Conservation (phyloP, 1,140 invertebrate genomes). For the Ruditapes philippinarum region DNA sequence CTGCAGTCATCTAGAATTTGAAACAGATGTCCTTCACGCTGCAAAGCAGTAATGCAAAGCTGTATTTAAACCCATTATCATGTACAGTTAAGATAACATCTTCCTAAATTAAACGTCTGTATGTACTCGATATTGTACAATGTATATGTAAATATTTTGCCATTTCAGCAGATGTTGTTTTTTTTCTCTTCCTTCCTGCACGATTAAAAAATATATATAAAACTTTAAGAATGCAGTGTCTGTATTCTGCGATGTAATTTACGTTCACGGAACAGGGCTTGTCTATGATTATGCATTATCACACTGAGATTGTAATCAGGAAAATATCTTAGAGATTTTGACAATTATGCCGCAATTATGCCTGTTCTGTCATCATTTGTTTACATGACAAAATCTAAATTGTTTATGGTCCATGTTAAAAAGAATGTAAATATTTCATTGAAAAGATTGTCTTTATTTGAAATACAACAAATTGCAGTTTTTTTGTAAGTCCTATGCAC, state of each 20-base stretch:
- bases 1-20: not conserved
- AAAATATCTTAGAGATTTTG: not conserved
- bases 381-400: not conserved
- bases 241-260: not conserved
- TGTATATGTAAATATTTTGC: not conserved
- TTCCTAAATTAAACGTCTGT: not conserved
- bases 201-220: not conserved
- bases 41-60: not conserved
- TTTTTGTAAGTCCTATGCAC: too few relatives aligned
- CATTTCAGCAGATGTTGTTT: not conserved
- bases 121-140: too few relatives aligned
- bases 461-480: too few relatives aligned
- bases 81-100: not conserved
- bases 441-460: not conserved
- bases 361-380: not conserved
- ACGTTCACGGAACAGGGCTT: not conserved
- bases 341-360: not conserved
- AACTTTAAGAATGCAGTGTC: not conserved
- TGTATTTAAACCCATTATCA: not conserved
- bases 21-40: not conserved
- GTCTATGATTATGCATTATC: not conserved
- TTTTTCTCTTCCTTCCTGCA: not conserved
- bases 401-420: not conserved
- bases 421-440: constrained; percentile 19
- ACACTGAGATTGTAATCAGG: not conserved